These are phyloP conservation scores for Theristicus caerulescens DNA, from an alignment of 2,113 vertebrate genomes.

Conservation along the genomic window DNA sequence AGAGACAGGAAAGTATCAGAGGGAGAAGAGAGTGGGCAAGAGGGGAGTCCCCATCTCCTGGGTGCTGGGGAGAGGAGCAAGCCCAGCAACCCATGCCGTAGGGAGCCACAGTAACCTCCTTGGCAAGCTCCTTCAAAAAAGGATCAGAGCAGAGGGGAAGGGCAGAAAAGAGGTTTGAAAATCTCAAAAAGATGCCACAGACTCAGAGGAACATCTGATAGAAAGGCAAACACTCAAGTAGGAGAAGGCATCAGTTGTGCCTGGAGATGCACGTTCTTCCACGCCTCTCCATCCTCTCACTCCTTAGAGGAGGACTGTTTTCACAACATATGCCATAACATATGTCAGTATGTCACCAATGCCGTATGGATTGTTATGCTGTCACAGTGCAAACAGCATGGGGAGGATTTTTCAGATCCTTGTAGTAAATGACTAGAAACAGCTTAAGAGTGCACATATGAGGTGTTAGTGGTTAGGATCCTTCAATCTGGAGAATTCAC, in stretches of 20 bases:
- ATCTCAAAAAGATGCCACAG: background rate
- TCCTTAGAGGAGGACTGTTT: background rate
- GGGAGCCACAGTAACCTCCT: background rate
- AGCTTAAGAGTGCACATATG: background rate
- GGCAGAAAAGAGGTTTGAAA: background rate
- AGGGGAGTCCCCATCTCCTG: rapidly evolving
- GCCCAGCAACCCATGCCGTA: rapidly evolving
- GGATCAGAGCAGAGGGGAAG: background rate
- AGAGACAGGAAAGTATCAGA: background rate
- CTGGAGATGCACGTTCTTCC: background rate
- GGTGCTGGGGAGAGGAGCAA: rapidly evolving
- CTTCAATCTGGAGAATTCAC: background rate
- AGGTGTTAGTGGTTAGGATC: background rate
- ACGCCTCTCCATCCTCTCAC: background rate
- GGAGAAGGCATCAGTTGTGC: rapidly evolving
- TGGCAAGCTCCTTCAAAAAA: background rate
- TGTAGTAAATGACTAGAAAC: background rate
- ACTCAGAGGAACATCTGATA: background rate
- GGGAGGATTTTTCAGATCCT: background rate
- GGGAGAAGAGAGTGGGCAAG: background rate
- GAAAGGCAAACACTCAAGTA: background rate
- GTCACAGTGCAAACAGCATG: background rate
- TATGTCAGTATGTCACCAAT: background rate
- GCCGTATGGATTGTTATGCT: background rate
- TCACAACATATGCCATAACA: background rate